These are phyloP conservation scores for Phainopepla nitens DNA, from an alignment of 2,113 vertebrate genomes.

Conservation along the genomic window DNA sequence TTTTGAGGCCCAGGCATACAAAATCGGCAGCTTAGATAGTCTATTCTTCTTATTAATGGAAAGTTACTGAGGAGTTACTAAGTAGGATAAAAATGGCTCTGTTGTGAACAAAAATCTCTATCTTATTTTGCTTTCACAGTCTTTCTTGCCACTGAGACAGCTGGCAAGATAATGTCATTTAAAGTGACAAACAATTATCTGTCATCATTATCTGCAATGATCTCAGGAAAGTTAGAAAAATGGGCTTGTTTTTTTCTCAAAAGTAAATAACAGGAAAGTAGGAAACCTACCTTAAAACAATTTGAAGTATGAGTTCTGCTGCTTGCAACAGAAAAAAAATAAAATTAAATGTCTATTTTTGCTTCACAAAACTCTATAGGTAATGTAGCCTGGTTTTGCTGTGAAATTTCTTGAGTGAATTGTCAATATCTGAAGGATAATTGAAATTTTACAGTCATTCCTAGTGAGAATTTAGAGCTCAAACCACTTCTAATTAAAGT, in stretches of 20 bases:
- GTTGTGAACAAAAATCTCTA: not conserved
- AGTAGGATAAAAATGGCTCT: slow-evolving; percentile 3
- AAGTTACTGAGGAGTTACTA: not conserved
- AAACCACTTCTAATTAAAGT: not conserved
- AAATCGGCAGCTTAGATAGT: not conserved
- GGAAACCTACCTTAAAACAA: not conserved
- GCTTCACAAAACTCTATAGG: not conserved
- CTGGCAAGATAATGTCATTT: slow-evolving; percentile 40
- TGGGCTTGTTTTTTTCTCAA: not conserved
- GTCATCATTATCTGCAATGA: slow-evolving; percentile 17
- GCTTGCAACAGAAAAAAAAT: not conserved
- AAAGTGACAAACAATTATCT: slow-evolving; percentile 34
- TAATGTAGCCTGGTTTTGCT: not conserved
- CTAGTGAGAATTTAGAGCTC: not conserved
- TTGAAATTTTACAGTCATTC: not conserved
- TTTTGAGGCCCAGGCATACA: not conserved
- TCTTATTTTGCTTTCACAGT: not conserved
- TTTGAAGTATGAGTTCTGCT: not conserved
- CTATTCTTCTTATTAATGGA: not conserved
- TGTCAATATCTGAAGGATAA: not conserved
- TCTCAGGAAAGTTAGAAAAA: slow-evolving; percentile 34
- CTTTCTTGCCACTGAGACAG: not conserved
- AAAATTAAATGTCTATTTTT: not conserved
- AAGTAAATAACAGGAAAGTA: not conserved
- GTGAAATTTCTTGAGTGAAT: not conserved